Percentiles rank a stretch among this genome's conserved stretches.
These are phyloP conservation scores for Apogon talboti DNA, from an alignment of 2,797 vertebrate species.

Conservation along the genomic window DNA sequence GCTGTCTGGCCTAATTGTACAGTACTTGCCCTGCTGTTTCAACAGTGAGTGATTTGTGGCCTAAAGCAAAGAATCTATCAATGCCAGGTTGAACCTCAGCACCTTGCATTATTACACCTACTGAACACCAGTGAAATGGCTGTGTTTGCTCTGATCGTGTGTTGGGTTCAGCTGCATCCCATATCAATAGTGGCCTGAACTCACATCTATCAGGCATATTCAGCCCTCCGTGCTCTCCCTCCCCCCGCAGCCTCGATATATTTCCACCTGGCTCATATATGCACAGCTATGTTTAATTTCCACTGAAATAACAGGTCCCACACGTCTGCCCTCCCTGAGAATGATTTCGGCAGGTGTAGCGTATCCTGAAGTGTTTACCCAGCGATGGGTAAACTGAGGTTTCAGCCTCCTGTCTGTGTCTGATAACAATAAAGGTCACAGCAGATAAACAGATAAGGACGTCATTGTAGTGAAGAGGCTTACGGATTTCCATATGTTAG, in stretches of 20 bases:
- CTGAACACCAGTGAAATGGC: constrained; percentile 24
- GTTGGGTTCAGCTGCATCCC: constrained; percentile 47
- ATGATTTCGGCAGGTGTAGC: constrained; percentile 45
- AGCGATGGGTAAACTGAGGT: constrained; percentile 39
- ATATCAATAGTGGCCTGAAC: constrained; percentile 36
- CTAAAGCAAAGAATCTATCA: constrained; percentile 66
- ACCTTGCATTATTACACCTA: constrained; percentile 50
- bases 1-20: constrained; percentile 68
- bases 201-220: constrained; percentile 38
- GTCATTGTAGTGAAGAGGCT: constrained; percentile 15
- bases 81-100: constrained; percentile 65
- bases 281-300: constrained; percentile 53
- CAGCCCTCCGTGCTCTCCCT: constrained; percentile 29
- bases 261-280: constrained; percentile 42
- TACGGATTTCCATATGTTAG: constrained; percentile 18
- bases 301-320: constrained; percentile 47
- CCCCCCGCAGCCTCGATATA: constrained; percentile 38
- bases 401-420: constrained; percentile 40
- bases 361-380: constrained; percentile 42
- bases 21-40: constrained; percentile 57
- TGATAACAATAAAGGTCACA: constrained; percentile 55
- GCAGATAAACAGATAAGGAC: constrained; percentile 48
- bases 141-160: constrained; percentile 34
- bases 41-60: constrained; percentile 67
- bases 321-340: constrained; percentile 10